A percentile compares a stretch with the other conserved stretches of the same genome.
Conservation (phyloP, 2,113 vertebrate genomes). For the Tetrax tetrax region DNA sequence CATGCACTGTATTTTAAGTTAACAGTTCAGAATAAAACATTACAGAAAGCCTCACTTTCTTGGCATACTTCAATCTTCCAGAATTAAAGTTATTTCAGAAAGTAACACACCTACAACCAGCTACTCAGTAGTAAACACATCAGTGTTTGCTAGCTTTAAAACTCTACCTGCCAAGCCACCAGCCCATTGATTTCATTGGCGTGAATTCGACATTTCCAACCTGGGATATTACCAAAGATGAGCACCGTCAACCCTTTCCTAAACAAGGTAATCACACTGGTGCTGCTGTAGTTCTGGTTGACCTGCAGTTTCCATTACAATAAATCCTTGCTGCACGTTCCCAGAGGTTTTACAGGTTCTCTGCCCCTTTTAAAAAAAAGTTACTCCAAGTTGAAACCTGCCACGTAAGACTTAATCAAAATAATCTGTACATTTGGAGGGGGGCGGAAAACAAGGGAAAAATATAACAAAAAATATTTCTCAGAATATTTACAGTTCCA, state of each 20-base stretch:
- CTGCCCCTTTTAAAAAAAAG: not conserved
- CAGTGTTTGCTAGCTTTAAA: slow-evolving; percentile 5
- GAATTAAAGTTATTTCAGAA: not conserved
- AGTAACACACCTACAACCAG: not conserved
- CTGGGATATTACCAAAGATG: not conserved
- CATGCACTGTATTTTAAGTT: not conserved
- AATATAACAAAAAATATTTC: not conserved
- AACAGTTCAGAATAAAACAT: not conserved
- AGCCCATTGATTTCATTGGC: slow-evolving; percentile 60
- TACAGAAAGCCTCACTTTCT: not conserved
- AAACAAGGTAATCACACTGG: slow-evolving; percentile 34
- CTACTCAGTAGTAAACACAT: not conserved
- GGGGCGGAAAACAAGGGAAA: not conserved
- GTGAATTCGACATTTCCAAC: slow-evolving; percentile 2
- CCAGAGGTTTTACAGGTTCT: slow-evolving; percentile 19
- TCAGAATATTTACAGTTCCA: not conserved
- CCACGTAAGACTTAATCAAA: not conserved
- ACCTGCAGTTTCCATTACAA: slow-evolving; percentile 58
- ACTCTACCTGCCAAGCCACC: slow-evolving; percentile 20
- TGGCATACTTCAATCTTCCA: not conserved
- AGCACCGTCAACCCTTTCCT: slow-evolving; percentile 30
- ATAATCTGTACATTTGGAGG: not conserved
- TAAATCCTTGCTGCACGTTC: slow-evolving; percentile 24
- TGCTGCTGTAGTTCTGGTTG: slow-evolving; percentile 41
- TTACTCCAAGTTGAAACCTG: not conserved